Evolutionary conservation across 2,113 vertebrate species (phyloP).

Genomic region (Machaerirhynchus nigripectus): DNA sequence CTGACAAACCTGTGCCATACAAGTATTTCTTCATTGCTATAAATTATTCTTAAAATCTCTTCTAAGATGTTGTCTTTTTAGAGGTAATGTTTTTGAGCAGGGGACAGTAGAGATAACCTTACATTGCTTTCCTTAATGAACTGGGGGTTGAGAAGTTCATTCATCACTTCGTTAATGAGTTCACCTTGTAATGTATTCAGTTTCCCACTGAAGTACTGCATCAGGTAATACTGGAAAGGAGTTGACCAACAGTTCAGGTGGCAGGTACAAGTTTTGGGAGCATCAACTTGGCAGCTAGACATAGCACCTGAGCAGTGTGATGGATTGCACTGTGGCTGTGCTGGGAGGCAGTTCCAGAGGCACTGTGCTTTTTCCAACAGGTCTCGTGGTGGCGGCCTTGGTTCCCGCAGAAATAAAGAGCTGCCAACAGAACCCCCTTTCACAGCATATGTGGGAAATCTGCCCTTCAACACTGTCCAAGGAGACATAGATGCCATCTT

Average conservation of each 20-base stretch:
- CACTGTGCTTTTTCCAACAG: conserved; percentile 58
- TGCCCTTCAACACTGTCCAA: conserved; percentile 96
- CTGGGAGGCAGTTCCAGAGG: background rate
- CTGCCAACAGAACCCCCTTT: conserved; percentile 95
- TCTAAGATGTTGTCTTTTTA: background rate
- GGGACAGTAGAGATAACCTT: background rate
- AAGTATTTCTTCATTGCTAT: background rate
- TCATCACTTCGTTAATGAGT: background rate
- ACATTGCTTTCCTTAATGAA: background rate
- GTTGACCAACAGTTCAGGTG: background rate
- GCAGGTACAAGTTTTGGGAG: background rate
- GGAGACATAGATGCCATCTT: conserved; percentile 98
- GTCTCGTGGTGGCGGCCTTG: conserved; percentile 83
- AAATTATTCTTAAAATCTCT: background rate
- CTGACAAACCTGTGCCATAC: background rate
- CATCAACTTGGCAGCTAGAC: background rate
- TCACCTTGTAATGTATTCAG: background rate
- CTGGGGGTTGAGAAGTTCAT: background rate
- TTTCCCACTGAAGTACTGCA: background rate
- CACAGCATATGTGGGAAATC: conserved; percentile 95
- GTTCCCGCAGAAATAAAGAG: conserved; percentile 91
- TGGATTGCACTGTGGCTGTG: accelerated
- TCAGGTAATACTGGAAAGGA: background rate
- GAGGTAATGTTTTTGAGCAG: background rate
- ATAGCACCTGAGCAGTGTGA: background rate